phyloP scores from a whole-genome alignment of 2,113 vertebrate species.

The Corythornis madagascariensis region DNA sequence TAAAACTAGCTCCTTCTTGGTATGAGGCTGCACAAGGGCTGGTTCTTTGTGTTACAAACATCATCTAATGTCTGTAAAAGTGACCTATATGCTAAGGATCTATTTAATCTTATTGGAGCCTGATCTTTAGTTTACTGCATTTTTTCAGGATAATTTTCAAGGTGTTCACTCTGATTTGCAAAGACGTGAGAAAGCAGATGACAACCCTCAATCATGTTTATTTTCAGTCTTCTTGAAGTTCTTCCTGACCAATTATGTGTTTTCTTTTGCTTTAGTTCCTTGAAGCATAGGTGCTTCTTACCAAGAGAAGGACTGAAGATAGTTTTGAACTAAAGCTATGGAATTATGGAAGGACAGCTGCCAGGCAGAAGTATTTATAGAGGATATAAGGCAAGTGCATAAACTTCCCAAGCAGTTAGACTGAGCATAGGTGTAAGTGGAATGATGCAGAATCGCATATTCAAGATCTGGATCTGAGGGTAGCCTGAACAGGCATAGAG shows the following conservation, averaged over 20 bases:
- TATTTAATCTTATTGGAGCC: not conserved
- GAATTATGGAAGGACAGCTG: not conserved
- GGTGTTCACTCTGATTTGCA: not conserved
- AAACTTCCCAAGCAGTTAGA: not conserved
- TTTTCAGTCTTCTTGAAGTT: not conserved
- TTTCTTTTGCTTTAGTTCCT: not conserved
- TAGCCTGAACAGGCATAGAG: rapidly evolving
- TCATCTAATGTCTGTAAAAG: not conserved
- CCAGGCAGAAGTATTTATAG: not conserved
- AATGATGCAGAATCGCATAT: not conserved
- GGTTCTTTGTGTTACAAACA: not conserved
- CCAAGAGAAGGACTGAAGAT: not conserved
- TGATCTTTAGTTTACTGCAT: not conserved
- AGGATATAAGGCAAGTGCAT: not conserved
- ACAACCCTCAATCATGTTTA: not conserved
- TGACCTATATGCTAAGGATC: not conserved
- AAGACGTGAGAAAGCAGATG: not conserved
- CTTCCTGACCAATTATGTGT: not conserved
- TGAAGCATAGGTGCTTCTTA: not conserved
- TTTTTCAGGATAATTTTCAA: not conserved
- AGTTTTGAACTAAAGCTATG: not conserved
- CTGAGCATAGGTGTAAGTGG: not conserved
- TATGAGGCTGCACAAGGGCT: not conserved
- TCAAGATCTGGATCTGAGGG: not conserved
- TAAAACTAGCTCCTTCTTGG: not conserved